Evolutionary conservation across 53 echinoderm and acorn worm genomes (phyloP), one percentile per base, ranked within the genome.

Genomic region (Astropecten irregularis): DNA sequence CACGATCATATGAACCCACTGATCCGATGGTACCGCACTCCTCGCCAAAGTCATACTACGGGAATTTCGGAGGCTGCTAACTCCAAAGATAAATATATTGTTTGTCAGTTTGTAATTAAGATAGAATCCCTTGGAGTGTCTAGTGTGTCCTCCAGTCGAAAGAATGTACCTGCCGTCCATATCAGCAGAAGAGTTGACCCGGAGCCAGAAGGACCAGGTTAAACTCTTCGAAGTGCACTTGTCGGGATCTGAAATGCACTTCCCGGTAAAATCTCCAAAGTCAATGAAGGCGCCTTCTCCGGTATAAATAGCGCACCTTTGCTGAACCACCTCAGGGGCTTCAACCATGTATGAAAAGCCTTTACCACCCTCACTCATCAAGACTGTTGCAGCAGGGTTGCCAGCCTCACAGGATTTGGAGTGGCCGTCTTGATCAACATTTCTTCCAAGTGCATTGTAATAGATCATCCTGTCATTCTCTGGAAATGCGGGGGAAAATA

Each of bases 201-300:
- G 32, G 64, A 64, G 35, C 64, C 64, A 64, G 14, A 64, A 36
- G 2, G 64, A 64, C 64, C 64, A 64, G 35, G 64, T 64, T 16
- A 64, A 16, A 5, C 35, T 35, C 34, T 14, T 4, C 15, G 64
- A 64, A 15, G 37, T n/a, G n/a, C 72, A 21, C n/a, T 3, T 10
- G 34, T 72, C 50, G 4, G 53, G 72, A 9, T 72, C 53, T 3
- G 53, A 35, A 36, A 64, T 52, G n/a, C 47, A 21, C 10, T 50
- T 19, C 33, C 10, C 72, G 32, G 53, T 15, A n/a, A 30, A 30
- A 34, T 34, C n/a, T 27, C 33, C 36, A 16, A 72, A 23, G 35
- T 33, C 16, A 20, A 22, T 29, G 36, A 9, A 72, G 33, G 52
- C 25, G n/a, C 53, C 50, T 8, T 50, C 18, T 31, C 50, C 34